Conservation (phyloP, 1,140 invertebrate genomes). For the Sesamia nonagrioides region DNA sequence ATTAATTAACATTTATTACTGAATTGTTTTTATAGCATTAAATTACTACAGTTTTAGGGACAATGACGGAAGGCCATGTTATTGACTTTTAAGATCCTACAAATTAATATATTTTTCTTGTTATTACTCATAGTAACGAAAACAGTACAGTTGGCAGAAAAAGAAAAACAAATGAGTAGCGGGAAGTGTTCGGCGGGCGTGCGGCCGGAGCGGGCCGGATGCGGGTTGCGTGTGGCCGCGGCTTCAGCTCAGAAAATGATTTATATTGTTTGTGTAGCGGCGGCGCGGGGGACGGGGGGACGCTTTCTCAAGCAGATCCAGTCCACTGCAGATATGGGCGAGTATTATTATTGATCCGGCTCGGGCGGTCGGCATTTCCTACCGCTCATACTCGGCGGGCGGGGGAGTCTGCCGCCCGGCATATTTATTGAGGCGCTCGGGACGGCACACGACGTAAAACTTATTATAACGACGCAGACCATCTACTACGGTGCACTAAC, state of each 20-base stretch:
- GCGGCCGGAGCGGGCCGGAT: constrained; percentile 39
- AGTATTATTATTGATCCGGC: constrained; percentile 87
- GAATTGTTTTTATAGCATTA: constrained; percentile 18
- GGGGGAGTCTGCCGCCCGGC: constrained; percentile 68
- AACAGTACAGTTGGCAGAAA: constrained; percentile 8
- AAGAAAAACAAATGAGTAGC: constrained; percentile 14
- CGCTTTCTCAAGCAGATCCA: constrained; percentile 87
- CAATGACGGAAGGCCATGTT: not conserved
- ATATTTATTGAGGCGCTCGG: constrained; percentile 82
- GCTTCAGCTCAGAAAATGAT: constrained; percentile 83
- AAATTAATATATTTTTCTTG: not conserved
- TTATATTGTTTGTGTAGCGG: constrained; percentile 86
- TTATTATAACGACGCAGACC: constrained; percentile 80
- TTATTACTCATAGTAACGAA: not conserved
- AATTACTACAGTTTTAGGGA: not conserved
- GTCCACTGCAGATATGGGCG: constrained; percentile 86
- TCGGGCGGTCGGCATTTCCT: constrained; percentile 82
- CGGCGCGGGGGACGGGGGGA: constrained; percentile 68
- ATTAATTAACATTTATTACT: constrained; percentile 38
- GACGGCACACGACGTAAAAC: constrained; percentile 76
- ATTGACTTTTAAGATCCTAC: not conserved
- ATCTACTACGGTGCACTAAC: constrained; percentile 79
- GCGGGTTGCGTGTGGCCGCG: constrained; percentile 68
- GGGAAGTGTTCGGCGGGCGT: not conserved
- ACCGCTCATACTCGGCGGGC: constrained; percentile 82